Base-by-base conservation (phyloP, 2,113 vertebrate species). In the Aix galericulata region DNA sequence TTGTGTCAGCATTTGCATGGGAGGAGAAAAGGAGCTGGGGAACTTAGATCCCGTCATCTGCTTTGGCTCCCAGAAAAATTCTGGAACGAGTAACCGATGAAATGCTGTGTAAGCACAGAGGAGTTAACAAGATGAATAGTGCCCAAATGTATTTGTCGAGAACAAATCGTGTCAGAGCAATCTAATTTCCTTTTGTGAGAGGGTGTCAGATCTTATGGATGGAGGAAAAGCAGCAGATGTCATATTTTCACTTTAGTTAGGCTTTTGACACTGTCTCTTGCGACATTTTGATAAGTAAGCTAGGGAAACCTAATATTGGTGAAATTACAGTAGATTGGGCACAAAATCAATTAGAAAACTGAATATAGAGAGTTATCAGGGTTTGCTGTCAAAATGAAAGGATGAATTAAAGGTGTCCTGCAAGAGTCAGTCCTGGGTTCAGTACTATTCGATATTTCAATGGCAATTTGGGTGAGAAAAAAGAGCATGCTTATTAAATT, bases 211-310 rank as follows among this genome's bases (percentile, higher is more conserved):
- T 42, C 48, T 71, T 89, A 26, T 46, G 17, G 66, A 42, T 72
- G 84, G 52, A 92, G 32, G 17, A 78, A 78, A 94, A 86, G 86
- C 58, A 86, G 42, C 56, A 87, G 81, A 93, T 92, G 38, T 86
- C 48, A 44, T 63, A 75, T 91, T 84, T 95, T 86, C 34, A 38
- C 26, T 78, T 93, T 59, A 0, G 5, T 84, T 69, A 79, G 56
- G 38, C 42, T 91, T 92, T 88, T 75, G 89, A 40, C 58, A 53
- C 32, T 67, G 44, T 77, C 76, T 72, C 20, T 86, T 38, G 42
- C 78, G 88, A 82, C 42, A 36, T 94, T 94, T 88, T 93, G 73
- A 36, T 71, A 86, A 88, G 46, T 32, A 86, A 86, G 31, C 20
- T 48, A 79, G n/a, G 34, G 64, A 87, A 90, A 60, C 38, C 8